phyloP scores from a whole-genome alignment of 2,888 invertebrate genomes.

The Latheticus oryzae region DNA sequence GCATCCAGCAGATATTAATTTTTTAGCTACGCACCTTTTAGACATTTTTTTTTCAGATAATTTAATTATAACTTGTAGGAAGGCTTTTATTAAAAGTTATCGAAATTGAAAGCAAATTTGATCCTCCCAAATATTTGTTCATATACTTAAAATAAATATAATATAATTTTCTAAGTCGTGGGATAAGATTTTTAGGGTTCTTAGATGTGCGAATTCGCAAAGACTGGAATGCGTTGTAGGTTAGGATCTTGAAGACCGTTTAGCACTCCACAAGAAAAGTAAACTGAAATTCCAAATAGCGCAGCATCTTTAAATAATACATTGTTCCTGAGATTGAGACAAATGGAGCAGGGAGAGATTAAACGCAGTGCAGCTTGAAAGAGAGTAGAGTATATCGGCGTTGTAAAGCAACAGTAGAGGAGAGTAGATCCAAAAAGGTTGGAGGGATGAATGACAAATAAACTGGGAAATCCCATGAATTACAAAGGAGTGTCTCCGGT shows the following conservation, averaged over 20 bases:
- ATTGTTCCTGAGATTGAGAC: constrained; percentile 66
- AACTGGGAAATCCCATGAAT: constrained; percentile 66
- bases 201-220: too few relatives aligned
- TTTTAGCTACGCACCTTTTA: constrained; percentile 2
- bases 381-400: constrained; percentile 48
- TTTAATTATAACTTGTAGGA: constrained; percentile 5
- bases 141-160: too few relatives aligned
- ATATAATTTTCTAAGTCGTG: too few relatives aligned
- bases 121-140: too few relatives aligned
- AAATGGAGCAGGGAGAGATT: constrained; percentile 65
- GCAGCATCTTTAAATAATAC: constrained; percentile 65
- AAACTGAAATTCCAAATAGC: constrained; percentile 51
- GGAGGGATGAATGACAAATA: constrained; percentile 66
- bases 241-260: constrained; percentile 27
- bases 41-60: background rate
- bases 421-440: constrained; percentile 58
- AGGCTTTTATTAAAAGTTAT: constrained; percentile 7
- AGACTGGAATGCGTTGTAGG: too few relatives aligned
- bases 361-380: constrained; percentile 56
- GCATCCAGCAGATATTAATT: constrained; percentile 14
- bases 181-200: too few relatives aligned
- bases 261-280: constrained; percentile 42
- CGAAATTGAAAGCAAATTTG: too few relatives aligned
- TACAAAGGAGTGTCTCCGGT: constrained; percentile 66
- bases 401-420: constrained; percentile 45